Percentiles rank a stretch among this genome's conserved stretches.
Evolutionary conservation across 1,140 invertebrate genomes (phyloP).

Genomic region (Alviniconcha marisindica): DNA sequence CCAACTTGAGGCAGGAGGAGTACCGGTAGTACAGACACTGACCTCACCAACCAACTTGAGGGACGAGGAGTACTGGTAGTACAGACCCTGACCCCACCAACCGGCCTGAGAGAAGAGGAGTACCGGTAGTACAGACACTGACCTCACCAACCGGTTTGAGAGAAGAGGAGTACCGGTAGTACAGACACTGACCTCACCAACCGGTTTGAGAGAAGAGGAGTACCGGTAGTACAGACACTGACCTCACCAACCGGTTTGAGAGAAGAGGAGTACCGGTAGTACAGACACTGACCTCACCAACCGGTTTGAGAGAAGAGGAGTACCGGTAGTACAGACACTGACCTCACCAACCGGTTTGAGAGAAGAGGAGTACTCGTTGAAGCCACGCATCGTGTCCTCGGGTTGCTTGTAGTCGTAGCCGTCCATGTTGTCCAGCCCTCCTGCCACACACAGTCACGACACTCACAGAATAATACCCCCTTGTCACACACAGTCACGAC

Average conservation of each 20-base stretch:
- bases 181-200: neutral
- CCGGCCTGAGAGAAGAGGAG: too few relatives aligned
- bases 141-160: too few relatives aligned
- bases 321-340: too few relatives aligned
- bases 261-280: neutral
- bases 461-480: neutral
- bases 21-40: too few relatives aligned
- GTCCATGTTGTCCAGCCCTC: neutral
- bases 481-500: too few relatives aligned
- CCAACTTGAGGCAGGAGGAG: too few relatives aligned
- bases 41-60: too few relatives aligned
- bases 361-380: neutral
- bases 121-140: too few relatives aligned
- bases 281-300: neutral
- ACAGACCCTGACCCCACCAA: too few relatives aligned
- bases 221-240: neutral
- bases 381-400: conserved; percentile 17
- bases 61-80: too few relatives aligned
- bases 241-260: neutral
- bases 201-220: neutral
- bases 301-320: too few relatives aligned
- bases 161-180: neutral
- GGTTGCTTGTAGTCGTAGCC: conserved; percentile 38
- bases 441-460: neutral
- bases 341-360: neutral